These are phyloP conservation scores for Apamea epomidion DNA, from an alignment of 2,888 invertebrate species.

Conservation along the genomic window DNA sequence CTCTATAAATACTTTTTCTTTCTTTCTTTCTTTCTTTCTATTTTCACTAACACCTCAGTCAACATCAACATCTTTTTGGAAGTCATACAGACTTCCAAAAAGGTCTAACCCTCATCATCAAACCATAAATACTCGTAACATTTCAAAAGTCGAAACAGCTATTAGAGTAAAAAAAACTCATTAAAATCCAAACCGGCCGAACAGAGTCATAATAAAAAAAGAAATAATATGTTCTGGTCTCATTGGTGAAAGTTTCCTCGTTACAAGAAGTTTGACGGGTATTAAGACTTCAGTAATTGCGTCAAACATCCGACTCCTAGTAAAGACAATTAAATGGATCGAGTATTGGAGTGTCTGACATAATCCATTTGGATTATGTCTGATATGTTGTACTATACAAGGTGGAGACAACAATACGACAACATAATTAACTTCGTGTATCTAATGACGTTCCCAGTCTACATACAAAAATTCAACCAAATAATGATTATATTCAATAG, in stretches of 20 bases:
- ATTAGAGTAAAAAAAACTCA: constrained; percentile 55
- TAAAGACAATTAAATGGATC: constrained; percentile 64
- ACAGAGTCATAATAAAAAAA: constrained; percentile 63
- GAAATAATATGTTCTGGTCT: constrained; percentile 65
- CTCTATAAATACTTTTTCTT: too few species aligned
- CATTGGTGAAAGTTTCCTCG: constrained; percentile 73
- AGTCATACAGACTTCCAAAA: constrained; percentile 27
- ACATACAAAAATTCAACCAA: too few species aligned
- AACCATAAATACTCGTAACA: constrained; percentile 11
- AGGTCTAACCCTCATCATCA: constrained; percentile 4
- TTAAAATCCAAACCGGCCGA: constrained; percentile 58
- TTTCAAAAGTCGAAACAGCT: constrained; percentile 44
- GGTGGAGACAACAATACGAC: background rate
- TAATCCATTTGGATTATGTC: constrained; percentile 1
- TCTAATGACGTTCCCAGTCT: too few species aligned
- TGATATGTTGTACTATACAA: background rate
- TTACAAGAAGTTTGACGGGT: constrained; percentile 73
- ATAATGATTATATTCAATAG: too few species aligned
- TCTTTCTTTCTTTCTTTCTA: too few species aligned
- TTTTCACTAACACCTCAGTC: background rate
- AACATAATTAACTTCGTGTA: background rate
- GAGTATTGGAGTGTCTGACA: constrained; percentile 25
- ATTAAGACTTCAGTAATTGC: constrained; percentile 72
- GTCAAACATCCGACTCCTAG: constrained; percentile 64
- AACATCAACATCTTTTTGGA: too few species aligned